Evolutionary conservation across 2,888 invertebrate species (phyloP).

Genomic region (Entomobrya multifasciata): DNA sequence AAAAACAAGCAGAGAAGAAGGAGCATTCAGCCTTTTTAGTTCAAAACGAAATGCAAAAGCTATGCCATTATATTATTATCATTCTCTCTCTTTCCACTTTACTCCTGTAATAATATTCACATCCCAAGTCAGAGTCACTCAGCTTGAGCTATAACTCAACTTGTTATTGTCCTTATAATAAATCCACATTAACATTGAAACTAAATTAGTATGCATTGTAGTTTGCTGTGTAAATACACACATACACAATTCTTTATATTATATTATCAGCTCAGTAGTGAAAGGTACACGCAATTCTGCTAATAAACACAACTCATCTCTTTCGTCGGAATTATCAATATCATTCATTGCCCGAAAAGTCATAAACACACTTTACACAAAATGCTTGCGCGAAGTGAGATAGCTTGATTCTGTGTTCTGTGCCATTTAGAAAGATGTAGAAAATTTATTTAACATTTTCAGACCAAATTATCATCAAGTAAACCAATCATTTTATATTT

Average conservation of each 20-base stretch:
- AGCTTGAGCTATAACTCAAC: constrained; percentile 31
- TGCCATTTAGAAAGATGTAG: no score
- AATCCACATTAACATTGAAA: constrained; percentile 32
- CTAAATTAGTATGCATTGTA: constrained; percentile 11
- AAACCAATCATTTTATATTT: constrained; percentile 35
- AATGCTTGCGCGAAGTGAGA: no score
- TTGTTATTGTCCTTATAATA: constrained; percentile 53
- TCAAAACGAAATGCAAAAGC: constrained; percentile 14
- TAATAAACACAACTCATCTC: constrained; percentile 35
- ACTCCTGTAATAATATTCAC: constrained; percentile 13
- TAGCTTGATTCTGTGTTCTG: no score
- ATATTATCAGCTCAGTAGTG: not conserved
- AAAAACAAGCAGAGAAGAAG: not conserved
- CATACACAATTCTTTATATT: not conserved
- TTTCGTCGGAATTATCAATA: constrained; percentile 35
- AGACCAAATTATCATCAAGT: constrained; percentile 25
- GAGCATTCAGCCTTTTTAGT: not conserved
- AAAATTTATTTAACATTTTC: constrained; percentile 29
- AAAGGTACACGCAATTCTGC: constrained; percentile 15
- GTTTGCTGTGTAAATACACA: not conserved
- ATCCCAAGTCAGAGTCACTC: constrained; percentile 33
- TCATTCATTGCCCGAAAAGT: constrained; percentile 30
- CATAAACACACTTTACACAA: constrained; percentile 37
- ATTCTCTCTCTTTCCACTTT: constrained; percentile 1
- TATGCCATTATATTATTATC: constrained; percentile 20